phyloP scores from a whole-genome alignment of 2,797 vertebrate genomes.

The Parauchenoglanis punctatus region DNA sequence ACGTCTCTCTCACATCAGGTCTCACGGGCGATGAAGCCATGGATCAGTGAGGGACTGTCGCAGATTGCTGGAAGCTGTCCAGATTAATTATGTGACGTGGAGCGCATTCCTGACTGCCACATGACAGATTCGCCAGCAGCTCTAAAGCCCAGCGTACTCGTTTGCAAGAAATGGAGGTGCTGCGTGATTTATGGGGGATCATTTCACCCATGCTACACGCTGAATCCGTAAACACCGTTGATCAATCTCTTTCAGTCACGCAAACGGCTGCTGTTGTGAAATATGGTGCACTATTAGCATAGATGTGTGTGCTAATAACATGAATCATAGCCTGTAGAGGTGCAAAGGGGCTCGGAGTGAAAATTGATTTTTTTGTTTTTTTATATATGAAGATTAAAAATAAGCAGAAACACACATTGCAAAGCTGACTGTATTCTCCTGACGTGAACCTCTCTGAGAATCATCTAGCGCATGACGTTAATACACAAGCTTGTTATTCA shows the following conservation, averaged over 20 bases:
- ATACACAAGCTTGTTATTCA: background rate
- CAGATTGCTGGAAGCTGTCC: slow-evolving; percentile 70
- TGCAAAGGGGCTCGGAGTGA: slow-evolving; percentile 14
- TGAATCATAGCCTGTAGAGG: slow-evolving; percentile 70
- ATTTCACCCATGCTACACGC: slow-evolving; percentile 68
- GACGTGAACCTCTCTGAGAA: slow-evolving; percentile 68
- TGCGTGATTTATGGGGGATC: slow-evolving; percentile 71
- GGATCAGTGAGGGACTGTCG: slow-evolving; percentile 60
- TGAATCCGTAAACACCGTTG: slow-evolving; percentile 76
- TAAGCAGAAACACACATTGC: slow-evolving; percentile 67
- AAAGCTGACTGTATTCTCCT: slow-evolving; percentile 70
- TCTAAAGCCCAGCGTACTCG: slow-evolving; percentile 48
- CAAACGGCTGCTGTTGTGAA: slow-evolving; percentile 68
- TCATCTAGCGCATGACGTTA: background rate
- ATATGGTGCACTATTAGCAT: slow-evolving; percentile 75
- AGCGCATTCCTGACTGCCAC: slow-evolving; percentile 21
- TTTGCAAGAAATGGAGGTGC: slow-evolving; percentile 58
- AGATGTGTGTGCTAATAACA: slow-evolving; percentile 66
- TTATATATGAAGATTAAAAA: slow-evolving; percentile 59
- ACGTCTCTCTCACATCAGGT: slow-evolving; percentile 49
- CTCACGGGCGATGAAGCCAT: slow-evolving; percentile 62
- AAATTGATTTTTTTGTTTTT: slow-evolving; percentile 64
- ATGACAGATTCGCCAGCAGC: slow-evolving; percentile 46
- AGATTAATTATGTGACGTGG: slow-evolving; percentile 74
- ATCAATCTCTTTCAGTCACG: slow-evolving; percentile 67